Evolutionary conservation across 1,140 invertebrate species (phyloP).

Genomic region (Pachypeltis micranthus): DNA sequence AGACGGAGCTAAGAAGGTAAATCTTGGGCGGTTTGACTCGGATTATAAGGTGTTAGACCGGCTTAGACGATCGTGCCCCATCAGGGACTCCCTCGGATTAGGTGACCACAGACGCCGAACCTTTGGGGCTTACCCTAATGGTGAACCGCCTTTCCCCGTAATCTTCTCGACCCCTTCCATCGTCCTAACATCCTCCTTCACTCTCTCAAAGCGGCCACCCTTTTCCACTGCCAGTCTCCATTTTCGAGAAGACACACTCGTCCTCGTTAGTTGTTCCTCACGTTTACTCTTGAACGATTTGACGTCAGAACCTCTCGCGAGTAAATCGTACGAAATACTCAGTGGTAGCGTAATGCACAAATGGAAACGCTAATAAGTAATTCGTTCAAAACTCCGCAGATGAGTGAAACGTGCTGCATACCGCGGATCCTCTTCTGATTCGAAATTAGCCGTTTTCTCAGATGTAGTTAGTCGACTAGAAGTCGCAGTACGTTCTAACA

Average conservation of each 20-base stretch:
- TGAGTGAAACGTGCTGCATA: too few relatives aligned
- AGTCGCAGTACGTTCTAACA: too few relatives aligned
- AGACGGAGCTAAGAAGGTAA: conserved; percentile 8
- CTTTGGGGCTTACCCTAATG: conserved; percentile 9
- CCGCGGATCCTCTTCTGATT: too few relatives aligned
- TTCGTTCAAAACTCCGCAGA: too few relatives aligned
- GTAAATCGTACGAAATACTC: too few relatives aligned
- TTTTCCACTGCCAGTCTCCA: background rate
- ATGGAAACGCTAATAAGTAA: too few relatives aligned
- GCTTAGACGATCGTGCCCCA: conserved; percentile 2
- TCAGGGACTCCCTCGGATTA: background rate
- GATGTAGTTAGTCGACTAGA: too few relatives aligned
- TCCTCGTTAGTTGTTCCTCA: background rate
- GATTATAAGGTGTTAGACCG: conserved; percentile 1
- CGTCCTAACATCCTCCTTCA: background rate
- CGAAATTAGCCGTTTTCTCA: too few relatives aligned
- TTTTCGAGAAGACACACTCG: background rate
- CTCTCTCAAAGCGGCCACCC: too few relatives aligned
- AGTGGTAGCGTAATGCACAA: too few relatives aligned
- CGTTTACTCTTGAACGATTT: background rate
- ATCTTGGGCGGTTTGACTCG: background rate
- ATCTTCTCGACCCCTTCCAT: background rate
- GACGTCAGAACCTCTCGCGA: too few relatives aligned
- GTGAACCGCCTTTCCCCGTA: background rate
- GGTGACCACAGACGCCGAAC: conserved; percentile 3